Evolutionary conservation across 2,113 vertebrate species (phyloP).

Genomic region (Ramphastos sulfuratus): DNA sequence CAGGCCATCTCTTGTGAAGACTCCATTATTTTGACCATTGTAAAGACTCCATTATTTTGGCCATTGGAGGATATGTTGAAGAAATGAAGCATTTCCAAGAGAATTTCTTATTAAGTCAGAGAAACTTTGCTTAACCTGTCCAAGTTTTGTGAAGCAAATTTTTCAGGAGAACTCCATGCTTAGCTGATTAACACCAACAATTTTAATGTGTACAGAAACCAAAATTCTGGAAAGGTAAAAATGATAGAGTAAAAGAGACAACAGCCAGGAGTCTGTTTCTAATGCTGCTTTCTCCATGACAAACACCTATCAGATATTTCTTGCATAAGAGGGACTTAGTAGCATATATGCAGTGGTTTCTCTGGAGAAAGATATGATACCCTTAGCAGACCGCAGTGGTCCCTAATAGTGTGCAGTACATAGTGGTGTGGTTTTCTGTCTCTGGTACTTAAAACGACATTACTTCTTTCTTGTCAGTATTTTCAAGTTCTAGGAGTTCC

Average conservation of each 20-base stretch:
- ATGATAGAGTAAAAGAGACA: not conserved
- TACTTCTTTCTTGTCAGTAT: not conserved
- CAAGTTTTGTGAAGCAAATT: not conserved
- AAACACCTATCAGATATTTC: not conserved
- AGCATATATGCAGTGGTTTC: not conserved
- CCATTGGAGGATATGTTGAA: not conserved
- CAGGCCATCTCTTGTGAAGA: not conserved
- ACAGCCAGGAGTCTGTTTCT: not conserved
- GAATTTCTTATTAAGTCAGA: not conserved
- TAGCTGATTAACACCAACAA: not conserved
- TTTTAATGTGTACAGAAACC: not conserved
- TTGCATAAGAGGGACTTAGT: not conserved
- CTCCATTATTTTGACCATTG: not conserved
- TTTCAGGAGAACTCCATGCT: not conserved
- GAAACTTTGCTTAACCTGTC: not conserved
- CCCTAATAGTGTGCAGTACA: not conserved
- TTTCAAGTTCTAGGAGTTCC: not conserved
- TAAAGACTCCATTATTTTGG: not conserved
- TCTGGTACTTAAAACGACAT: not conserved
- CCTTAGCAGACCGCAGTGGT: not conserved
- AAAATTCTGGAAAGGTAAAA: not conserved
- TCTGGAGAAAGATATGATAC: not conserved
- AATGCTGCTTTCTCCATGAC: not conserved
- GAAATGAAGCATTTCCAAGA: not conserved
- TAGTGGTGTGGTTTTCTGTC: not conserved